Evolutionary conservation across 2,797 vertebrate genomes (phyloP).

Genomic region (Australoheros facetus): DNA sequence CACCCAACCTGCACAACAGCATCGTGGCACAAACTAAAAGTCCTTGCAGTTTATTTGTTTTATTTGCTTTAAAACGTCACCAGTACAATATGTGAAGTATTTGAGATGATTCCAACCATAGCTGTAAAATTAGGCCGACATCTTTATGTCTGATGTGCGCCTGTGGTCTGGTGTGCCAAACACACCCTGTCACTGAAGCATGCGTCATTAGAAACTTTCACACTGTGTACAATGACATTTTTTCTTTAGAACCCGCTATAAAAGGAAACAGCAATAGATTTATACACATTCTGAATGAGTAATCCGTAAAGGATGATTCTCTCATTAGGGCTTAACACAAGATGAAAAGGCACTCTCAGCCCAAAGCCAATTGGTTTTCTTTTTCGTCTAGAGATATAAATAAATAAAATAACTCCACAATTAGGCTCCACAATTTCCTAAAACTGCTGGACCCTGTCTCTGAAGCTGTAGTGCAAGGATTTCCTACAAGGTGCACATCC

Average conservation of each 20-base stretch:
- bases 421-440: no score
- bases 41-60: background rate
- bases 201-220: conserved; percentile 27
- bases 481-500: no score
- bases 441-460: background rate
- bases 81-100: conserved; percentile 49
- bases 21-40: background rate
- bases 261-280: background rate
- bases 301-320: background rate
- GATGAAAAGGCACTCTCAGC: background rate
- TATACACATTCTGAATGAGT: background rate
- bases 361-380: background rate
- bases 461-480: no score
- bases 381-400: background rate
- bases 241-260: background rate
- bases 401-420: background rate
- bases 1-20: background rate
- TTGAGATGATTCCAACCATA: conserved; percentile 27
- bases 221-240: background rate
- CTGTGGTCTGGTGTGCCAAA: conserved; percentile 24
- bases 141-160: background rate
- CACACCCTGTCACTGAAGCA: conserved; percentile 30
- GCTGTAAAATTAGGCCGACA: background rate
- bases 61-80: background rate
- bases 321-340: background rate